Percentiles rank a stretch among this genome's conserved stretches.
phyloP scores from a whole-genome alignment of 2,113 vertebrate species.

The Chinchilla lanigera region DNA sequence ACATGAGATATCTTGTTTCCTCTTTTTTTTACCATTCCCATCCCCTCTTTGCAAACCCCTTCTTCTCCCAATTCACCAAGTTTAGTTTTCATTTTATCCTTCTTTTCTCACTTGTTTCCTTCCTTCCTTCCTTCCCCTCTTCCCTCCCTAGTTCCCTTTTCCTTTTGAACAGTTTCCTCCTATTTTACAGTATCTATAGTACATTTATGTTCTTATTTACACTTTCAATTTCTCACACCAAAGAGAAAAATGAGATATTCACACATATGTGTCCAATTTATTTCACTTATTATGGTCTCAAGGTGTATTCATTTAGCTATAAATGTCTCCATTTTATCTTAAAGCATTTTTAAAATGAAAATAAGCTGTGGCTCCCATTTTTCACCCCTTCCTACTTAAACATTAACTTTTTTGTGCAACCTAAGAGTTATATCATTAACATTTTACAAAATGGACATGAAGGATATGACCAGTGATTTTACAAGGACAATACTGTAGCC shows the following conservation, averaged over 20 bases:
- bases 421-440: not conserved
- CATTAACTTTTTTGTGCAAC: not conserved
- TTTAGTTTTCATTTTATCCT: not conserved
- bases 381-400: not conserved
- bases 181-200: not conserved
- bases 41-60: not conserved
- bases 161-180: not conserved
- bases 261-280: not conserved
- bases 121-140: not conserved
- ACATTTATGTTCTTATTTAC: not conserved
- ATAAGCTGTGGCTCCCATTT: not conserved
- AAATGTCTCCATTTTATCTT: not conserved
- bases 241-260: not conserved
- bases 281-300: not conserved
- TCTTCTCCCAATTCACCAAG: not conserved
- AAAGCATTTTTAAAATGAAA: conserved; percentile 22
- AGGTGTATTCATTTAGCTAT: not conserved
- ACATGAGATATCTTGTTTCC: not conserved
- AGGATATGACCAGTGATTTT: not conserved
- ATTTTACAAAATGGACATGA: conserved; percentile 29
- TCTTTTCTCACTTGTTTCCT: not conserved
- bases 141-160: not conserved
- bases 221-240: not conserved
- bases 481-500: not conserved
- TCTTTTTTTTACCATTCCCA: not conserved